Conservation (phyloP, 2,797 vertebrate species). For the Crypturellus tataupa region DNA sequence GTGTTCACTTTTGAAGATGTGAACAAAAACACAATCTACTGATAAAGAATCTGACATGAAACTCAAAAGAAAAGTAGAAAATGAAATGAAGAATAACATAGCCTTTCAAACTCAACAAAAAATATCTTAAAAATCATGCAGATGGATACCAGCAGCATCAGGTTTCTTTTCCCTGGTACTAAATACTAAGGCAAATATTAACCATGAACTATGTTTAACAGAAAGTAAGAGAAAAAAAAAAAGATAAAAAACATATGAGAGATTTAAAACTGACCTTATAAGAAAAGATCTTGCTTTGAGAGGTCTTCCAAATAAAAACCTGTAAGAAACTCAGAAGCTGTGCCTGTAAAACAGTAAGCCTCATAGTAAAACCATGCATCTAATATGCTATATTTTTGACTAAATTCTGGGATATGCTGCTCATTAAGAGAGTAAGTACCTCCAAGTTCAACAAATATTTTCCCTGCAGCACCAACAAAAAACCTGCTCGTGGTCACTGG, state of each 20-base stretch:
- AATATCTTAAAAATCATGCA: background rate
- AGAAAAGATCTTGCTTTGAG: background rate
- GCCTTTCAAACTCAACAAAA: background rate
- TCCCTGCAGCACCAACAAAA: conserved; percentile 14
- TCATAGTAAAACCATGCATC: background rate
- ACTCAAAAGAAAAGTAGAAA: too few species aligned
- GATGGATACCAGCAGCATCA: background rate
- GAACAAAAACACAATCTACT: too few species aligned
- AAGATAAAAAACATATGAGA: background rate
- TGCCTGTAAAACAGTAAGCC: background rate
- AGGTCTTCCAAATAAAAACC: background rate
- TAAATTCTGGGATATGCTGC: background rate
- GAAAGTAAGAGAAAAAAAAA: background rate
- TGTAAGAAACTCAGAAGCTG: background rate
- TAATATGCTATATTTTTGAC: background rate
- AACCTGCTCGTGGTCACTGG: background rate
- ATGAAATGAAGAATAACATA: background rate
- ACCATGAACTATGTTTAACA: background rate
- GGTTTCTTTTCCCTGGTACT: background rate
- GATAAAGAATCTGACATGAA: too few species aligned
- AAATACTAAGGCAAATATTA: background rate
- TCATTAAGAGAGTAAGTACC: background rate
- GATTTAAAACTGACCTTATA: background rate
- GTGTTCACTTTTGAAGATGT: background rate
- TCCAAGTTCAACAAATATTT: background rate